Evolutionary conservation across 2,797 vertebrate genomes (phyloP).

Genomic region (Heteromormyrus szaboi): DNA sequence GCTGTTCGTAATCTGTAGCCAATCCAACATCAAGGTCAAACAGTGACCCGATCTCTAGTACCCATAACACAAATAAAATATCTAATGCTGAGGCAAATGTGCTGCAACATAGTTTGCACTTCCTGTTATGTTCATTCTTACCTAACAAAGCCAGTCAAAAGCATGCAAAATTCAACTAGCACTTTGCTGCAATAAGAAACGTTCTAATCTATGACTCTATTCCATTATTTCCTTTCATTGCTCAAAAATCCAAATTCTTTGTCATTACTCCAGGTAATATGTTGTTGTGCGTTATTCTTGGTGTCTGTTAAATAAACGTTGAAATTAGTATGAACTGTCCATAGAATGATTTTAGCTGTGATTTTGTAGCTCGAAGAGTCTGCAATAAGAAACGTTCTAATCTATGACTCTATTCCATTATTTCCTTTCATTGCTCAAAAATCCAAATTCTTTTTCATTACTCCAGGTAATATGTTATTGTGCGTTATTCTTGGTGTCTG

Average conservation of each 20-base stretch:
- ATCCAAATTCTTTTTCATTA: not conserved
- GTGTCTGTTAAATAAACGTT: not conserved
- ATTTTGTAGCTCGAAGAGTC: not conserved
- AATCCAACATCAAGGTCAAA: slow-evolving; percentile 46
- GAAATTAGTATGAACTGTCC: not conserved
- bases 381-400: not conserved
- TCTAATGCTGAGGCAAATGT: not conserved
- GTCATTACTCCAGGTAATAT: not conserved
- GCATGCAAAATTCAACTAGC: not conserved
- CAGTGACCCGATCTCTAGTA: slow-evolving; percentile 21
- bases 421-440: not conserved
- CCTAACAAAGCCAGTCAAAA: not conserved
- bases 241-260: not conserved
- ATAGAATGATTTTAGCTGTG: not conserved
- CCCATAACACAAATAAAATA: not conserved
- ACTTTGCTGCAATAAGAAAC: not conserved
- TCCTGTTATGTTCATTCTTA: not conserved
- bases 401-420: not conserved
- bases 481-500: not conserved
- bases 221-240: not conserved
- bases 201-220: not conserved
- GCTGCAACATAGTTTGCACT: not conserved
- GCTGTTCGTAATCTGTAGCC: slow-evolving; percentile 17
- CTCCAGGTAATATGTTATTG: not conserved
- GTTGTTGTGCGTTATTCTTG: not conserved